Base-by-base conservation (phyloP, 1,140 invertebrate species). In the Ceratina japonica region DNA sequence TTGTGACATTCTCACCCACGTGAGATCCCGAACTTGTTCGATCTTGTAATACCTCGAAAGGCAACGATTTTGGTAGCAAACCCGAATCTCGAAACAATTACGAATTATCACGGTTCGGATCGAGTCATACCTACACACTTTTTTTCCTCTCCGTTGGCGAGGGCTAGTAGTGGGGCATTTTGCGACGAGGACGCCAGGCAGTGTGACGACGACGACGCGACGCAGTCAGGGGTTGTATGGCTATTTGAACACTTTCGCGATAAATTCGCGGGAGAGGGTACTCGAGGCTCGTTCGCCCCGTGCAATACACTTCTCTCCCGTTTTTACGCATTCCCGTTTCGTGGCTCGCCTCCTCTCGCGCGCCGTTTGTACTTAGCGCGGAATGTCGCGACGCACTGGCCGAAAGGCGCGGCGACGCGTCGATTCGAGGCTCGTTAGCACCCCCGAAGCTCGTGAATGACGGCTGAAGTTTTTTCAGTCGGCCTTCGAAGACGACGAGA, bases 201-300 rank as follows among this genome's bases (percentile, higher is more conserved):
- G 27, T 31, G 27, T 31, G 63, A 5, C 22, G n/a, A 20, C 13
- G 69, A 73, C 61, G 54, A 83, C 52, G 51, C 27, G 71, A 15
- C 3, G 65, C 20, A 18, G 44, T 15, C 22, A 22, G 18, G 8
- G 16, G 76, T 58, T 85, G 75, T 85, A 85, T 85, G 83, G 81
- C 75, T 80, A 82, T 87, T 87, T 86, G 87, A 87, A 86, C 79
- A 86, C 81, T 87, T 87, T 87, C 82, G 79, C 81, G 74, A 79
- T 84, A 87, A 83, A 87, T 87, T 80, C 79, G 77, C 72, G 58
- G 56, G 74, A 83, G 75, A 70, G 79, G 69, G 65, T 75, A 62
- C 83, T 83, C 76, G 59, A 87, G 75, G 74, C 65, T 83, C 75
- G 69, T 80, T 85, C 83, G 76, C 81, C 59, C 66, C 74, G 51